Conservation (phyloP, 2,888 invertebrate genomes). For the Platycheirus rosarum region DNA sequence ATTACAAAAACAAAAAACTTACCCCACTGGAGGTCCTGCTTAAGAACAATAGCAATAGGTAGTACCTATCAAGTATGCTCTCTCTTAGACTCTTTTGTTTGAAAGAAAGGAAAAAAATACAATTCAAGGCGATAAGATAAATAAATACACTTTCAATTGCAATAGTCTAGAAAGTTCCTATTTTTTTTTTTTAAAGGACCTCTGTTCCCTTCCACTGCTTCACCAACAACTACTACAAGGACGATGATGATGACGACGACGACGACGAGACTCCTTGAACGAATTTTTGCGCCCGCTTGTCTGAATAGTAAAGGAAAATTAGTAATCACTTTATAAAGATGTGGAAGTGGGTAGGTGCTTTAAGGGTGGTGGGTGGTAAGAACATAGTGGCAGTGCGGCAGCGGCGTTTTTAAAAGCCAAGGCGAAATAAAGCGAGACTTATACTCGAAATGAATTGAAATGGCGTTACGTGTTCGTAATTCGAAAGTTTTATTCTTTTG, state of each 20-base stretch:
- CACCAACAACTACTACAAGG: not conserved
- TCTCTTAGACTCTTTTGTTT: conserved; percentile 28
- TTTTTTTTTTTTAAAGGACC: conserved; percentile 2
- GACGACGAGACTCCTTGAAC: conserved; percentile 9
- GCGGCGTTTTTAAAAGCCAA: conserved; percentile 15
- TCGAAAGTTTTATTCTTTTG: conserved; percentile 62
- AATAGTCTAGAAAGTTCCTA: conserved; percentile 47
- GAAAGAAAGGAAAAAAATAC: conserved; percentile 32
- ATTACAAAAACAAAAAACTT: conserved; percentile 8
- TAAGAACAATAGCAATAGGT: conserved; percentile 18
- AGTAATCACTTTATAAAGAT: conserved; percentile 55
- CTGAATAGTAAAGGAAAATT: conserved; percentile 39
- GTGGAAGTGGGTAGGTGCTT: not conserved
- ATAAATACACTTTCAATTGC: conserved; percentile 63
- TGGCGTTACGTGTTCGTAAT: conserved; percentile 70
- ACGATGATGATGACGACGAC: not conserved
- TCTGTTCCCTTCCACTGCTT: not conserved
- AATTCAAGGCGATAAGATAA: conserved; percentile 56
- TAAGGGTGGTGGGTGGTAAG: not conserved
- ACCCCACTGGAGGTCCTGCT: not conserved
- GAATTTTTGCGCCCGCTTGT: conserved; percentile 7
- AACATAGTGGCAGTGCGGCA: not conserved
- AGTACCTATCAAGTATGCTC: not conserved
- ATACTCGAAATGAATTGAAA: conserved; percentile 71
- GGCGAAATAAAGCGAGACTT: conserved; percentile 53